Evolutionary conservation across 2,797 vertebrate species (phyloP).

Genomic region (Astyanax mexicanus): DNA sequence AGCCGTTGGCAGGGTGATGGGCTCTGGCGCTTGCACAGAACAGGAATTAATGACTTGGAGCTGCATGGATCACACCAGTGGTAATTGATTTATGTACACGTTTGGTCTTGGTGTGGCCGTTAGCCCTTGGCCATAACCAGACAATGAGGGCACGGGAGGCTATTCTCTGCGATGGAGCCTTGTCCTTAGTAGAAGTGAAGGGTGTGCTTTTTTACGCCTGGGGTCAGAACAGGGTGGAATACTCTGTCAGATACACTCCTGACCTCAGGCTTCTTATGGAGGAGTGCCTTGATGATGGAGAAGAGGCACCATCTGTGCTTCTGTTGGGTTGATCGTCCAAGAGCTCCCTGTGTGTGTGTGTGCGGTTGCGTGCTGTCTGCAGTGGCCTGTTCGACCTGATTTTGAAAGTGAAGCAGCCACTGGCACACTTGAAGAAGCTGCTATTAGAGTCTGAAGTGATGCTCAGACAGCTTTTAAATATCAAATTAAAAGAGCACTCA

Average conservation of each 20-base stretch:
- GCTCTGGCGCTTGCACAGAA: constrained; percentile 21
- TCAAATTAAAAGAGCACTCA: neutral
- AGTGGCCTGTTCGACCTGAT: constrained; percentile 3
- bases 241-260: constrained; percentile 16
- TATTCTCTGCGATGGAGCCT: constrained; percentile 21
- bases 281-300: constrained; percentile 18
- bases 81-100: constrained; percentile 52
- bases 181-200: constrained; percentile 30
- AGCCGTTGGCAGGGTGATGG: constrained; percentile 6
- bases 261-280: constrained; percentile 16
- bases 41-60: constrained; percentile 35
- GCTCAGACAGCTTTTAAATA: constrained; percentile 1
- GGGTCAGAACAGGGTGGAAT: constrained; percentile 21
- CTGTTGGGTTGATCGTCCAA: constrained; percentile 21
- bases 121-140: neutral
- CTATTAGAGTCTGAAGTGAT: constrained; percentile 18
- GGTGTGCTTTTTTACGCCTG: constrained; percentile 26
- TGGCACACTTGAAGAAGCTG: constrained; percentile 23
- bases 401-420: constrained; percentile 17
- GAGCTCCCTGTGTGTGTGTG: constrained; percentile 14
- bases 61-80: constrained; percentile 21
- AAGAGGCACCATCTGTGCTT: constrained; percentile 22
- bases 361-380: constrained; percentile 31
- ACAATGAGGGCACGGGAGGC: neutral
- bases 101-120: constrained; percentile 23